Conservation (phyloP, 1,140 invertebrate genomes). For the Drosophila jambulina region DNA sequence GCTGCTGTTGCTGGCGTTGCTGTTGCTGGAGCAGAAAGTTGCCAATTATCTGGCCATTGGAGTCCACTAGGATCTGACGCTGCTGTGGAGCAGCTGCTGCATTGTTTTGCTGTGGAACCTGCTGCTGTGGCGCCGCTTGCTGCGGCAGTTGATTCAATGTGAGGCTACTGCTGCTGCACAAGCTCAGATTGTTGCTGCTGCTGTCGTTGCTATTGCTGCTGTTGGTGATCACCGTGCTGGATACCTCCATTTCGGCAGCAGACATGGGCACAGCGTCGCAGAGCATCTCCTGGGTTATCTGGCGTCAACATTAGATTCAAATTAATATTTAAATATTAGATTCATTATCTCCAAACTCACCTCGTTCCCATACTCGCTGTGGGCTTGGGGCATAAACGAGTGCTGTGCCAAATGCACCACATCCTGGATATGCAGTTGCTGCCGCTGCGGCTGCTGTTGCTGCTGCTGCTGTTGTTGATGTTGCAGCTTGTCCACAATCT, state of each 20-base stretch:
- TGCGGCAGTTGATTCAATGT: constrained; percentile 64
- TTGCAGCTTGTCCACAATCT: constrained; percentile 76
- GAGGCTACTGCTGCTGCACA: constrained; percentile 72
- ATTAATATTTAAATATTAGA: background rate
- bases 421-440: constrained; percentile 60
- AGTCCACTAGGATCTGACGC: constrained; percentile 77
- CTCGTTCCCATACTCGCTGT: constrained; percentile 66
- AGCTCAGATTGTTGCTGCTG: constrained; percentile 70
- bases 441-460: constrained; percentile 55
- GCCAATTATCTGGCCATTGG: constrained; percentile 82
- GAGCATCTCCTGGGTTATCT: constrained; percentile 65
- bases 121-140: constrained; percentile 35
- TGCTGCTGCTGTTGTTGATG: constrained; percentile 67
- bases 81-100: constrained; percentile 55
- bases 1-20: constrained; percentile 62
- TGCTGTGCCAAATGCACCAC: constrained; percentile 70
- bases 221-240: constrained; percentile 83
- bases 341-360: constrained; percentile 24
- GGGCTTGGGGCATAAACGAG: constrained; percentile 67
- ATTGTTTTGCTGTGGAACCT: constrained; percentile 18
- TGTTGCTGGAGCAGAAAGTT: constrained; percentile 66
- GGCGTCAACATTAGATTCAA: background rate
- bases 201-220: constrained; percentile 84
- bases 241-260: constrained; percentile 83
- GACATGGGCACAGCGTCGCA: constrained; percentile 80